These are phyloP conservation scores for Pangasius sanitwongsei DNA, from an alignment of 2,797 vertebrate genomes.

Conservation along the genomic window DNA sequence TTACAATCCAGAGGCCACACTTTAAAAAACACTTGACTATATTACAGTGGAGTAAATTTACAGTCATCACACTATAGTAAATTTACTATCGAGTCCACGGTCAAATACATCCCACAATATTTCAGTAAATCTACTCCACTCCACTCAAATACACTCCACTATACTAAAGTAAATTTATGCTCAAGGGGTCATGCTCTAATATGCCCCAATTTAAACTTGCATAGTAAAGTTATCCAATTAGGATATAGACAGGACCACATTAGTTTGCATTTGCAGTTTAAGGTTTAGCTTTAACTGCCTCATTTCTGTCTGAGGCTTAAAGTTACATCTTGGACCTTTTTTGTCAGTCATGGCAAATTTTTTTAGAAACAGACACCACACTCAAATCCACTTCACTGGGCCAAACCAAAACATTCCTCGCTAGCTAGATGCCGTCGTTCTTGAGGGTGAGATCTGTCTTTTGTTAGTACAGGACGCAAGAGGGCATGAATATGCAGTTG, in stretches of 20 bases:
- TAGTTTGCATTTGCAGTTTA: neutral
- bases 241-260: neutral
- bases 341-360: neutral
- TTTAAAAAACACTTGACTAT: neutral
- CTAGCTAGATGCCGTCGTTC: neutral
- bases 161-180: neutral
- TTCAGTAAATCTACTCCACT: neutral
- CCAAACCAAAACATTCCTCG: slow-evolving; percentile 18
- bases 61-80: neutral
- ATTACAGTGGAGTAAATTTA: neutral
- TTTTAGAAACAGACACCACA: neutral
- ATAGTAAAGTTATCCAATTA: neutral
- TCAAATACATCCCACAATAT: neutral
- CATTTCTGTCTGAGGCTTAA: neutral
- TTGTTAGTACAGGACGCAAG: neutral
- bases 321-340: neutral
- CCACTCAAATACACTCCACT: neutral
- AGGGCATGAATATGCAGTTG: neutral
- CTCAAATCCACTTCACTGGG: neutral
- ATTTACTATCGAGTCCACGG: neutral
- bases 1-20: neutral
- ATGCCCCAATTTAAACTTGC: too few relatives aligned
- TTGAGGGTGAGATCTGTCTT: neutral
- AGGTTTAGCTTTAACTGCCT: neutral
- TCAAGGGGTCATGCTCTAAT: too few relatives aligned